Conservation (phyloP, 2,797 vertebrate species). For the Macropus fuliginosus region DNA sequence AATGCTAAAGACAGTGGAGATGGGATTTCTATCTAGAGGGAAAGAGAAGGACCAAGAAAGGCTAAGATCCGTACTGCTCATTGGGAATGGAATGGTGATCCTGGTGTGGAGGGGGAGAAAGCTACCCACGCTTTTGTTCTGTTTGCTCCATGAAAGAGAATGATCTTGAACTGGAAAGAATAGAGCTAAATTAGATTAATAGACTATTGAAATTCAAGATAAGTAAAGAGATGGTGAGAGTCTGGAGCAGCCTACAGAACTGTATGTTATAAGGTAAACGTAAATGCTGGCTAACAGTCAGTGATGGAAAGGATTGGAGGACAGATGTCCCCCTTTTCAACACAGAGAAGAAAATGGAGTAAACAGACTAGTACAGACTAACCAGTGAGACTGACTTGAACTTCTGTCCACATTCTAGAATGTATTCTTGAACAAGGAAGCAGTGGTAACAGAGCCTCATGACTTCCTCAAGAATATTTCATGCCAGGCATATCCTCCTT, state of each 20-base stretch:
- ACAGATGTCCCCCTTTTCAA: neutral
- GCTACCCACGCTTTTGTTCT: neutral
- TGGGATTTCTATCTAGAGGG: neutral
- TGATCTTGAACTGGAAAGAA: neutral
- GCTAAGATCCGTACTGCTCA: neutral
- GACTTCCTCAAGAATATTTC: neutral
- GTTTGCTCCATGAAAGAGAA: neutral
- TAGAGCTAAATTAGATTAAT: neutral
- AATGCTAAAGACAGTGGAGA: neutral
- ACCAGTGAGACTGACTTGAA: neutral
- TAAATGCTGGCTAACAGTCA: neutral
- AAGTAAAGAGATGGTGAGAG: neutral
- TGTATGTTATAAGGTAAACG: rapidly evolving
- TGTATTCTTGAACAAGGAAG: neutral
- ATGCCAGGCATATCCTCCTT: neutral
- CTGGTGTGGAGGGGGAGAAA: no score
- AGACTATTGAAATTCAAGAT: neutral
- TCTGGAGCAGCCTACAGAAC: neutral
- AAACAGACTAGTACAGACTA: no score
- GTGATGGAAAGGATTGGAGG: neutral
- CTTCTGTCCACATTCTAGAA: neutral
- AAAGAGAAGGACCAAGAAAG: neutral
- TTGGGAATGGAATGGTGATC: neutral
- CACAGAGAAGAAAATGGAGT: neutral
- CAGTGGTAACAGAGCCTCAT: neutral